phyloP scores from a whole-genome alignment of 2,113 vertebrate genomes.

The Percopsis transmontana region DNA sequence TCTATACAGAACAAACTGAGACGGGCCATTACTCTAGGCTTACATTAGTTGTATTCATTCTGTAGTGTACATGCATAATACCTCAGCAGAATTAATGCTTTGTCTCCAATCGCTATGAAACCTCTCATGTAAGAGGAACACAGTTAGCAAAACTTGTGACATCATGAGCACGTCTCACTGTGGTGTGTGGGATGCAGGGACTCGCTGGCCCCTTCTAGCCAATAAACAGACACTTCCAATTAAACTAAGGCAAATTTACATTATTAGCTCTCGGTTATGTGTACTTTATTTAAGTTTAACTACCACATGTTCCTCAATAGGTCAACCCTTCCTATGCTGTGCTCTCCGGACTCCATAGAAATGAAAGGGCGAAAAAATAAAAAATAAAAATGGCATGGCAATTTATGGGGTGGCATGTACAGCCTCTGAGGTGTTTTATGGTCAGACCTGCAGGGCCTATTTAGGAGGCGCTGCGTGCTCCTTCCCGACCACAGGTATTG shows the following conservation, averaged over 20 bases:
- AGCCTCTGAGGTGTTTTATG: constrained; percentile 77
- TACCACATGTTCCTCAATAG: constrained; percentile 7
- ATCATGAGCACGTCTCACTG: too few species aligned
- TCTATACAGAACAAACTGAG: constrained; percentile 49
- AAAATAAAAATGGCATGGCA: constrained; percentile 6
- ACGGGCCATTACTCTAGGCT: constrained; percentile 51
- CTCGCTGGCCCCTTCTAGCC: too few species aligned
- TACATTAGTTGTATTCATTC: constrained; percentile 59
- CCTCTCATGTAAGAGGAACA: too few species aligned
- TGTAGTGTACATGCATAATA: not conserved
- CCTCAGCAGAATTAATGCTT: too few species aligned
- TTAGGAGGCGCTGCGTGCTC: constrained; percentile 68
- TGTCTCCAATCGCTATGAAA: too few species aligned
- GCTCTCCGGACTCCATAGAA: constrained; percentile 31
- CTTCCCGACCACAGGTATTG: constrained; percentile 75
- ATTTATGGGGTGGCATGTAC: constrained; percentile 69
- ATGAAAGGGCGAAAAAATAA: constrained; percentile 11
- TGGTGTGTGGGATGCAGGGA: too few species aligned
- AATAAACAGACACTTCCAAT: not conserved
- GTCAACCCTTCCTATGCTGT: constrained; percentile 3
- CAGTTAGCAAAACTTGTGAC: too few species aligned
- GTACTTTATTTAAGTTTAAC: constrained; percentile 55
- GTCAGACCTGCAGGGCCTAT: constrained; percentile 74
- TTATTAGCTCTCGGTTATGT: constrained; percentile 42
- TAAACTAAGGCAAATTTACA: constrained; percentile 56